Conservation (phyloP, 2,888 invertebrate genomes). For the Xestia rhomboidea region DNA sequence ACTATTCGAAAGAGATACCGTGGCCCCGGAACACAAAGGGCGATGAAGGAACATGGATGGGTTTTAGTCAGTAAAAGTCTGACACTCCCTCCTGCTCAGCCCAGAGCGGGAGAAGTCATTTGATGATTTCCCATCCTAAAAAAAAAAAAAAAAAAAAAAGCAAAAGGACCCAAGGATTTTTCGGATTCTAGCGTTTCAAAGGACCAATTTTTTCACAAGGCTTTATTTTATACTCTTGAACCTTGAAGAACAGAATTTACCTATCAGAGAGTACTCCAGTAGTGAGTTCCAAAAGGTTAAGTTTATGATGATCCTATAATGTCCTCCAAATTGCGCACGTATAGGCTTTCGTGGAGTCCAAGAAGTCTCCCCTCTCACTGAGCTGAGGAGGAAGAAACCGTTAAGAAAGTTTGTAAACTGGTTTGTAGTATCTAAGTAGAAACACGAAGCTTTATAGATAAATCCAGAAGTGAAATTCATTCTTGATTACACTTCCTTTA, state of each 20-base stretch:
- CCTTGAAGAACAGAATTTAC: neutral
- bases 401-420: neutral
- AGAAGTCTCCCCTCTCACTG: neutral
- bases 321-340: neutral
- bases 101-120: too few species aligned
- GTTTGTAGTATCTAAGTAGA: neutral
- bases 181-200: neutral
- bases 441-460: slow-evolving; percentile 16
- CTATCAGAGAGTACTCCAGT: neutral
- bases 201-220: neutral
- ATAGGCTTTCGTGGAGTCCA: neutral
- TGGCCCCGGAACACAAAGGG: too few species aligned
- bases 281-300: neutral
- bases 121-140: too few species aligned
- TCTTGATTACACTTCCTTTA: slow-evolving; percentile 32
- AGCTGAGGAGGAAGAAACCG: neutral
- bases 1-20: too few species aligned
- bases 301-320: neutral
- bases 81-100: too few species aligned
- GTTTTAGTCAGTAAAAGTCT: too few species aligned
- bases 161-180: neutral
- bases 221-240: neutral
- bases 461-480: slow-evolving; percentile 21
- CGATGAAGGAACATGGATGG: too few species aligned
- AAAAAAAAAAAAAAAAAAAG: too few species aligned